A percentile compares a stretch with the other conserved stretches of the same genome.
These are phyloP conservation scores for Helogale parvula DNA, from an alignment of 2,113 vertebrate genomes.

Conservation along the genomic window DNA sequence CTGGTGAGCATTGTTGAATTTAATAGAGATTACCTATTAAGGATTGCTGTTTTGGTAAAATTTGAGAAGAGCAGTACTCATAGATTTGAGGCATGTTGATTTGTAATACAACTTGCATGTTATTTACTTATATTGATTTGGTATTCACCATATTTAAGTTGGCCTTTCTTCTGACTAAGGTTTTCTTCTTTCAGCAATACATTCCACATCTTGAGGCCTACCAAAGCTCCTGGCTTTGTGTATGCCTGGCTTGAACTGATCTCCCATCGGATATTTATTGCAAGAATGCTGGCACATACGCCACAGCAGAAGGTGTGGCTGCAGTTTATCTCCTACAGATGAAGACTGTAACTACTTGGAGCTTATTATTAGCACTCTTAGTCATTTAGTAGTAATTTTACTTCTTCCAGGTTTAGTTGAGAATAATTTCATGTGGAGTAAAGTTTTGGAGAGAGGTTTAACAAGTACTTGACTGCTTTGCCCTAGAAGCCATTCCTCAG, in stretches of 20 bases:
- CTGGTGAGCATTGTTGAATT: slow-evolving; percentile 87
- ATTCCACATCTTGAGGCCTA: slow-evolving; percentile 99
- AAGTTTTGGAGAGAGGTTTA: neutral
- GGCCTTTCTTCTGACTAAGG: slow-evolving; percentile 63
- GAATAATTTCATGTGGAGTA: slow-evolving; percentile 19
- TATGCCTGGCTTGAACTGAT: slow-evolving; percentile 99
- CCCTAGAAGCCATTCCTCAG: neutral
- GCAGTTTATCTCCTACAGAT: slow-evolving; percentile 86
- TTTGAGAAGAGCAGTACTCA: neutral
- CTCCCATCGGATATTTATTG: slow-evolving; percentile 99
- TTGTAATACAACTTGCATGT: neutral
- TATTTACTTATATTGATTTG: neutral
- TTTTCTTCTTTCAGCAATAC: slow-evolving; percentile 93
- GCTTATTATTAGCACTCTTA: slow-evolving; percentile 36
- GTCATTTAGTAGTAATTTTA: slow-evolving; percentile 1
- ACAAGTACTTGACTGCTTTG: neutral
- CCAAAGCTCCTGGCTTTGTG: slow-evolving; percentile 99
- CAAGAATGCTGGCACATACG: slow-evolving; percentile 99
- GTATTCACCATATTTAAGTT: slow-evolving; percentile 55
- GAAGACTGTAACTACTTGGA: slow-evolving; percentile 67
- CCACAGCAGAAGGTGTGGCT: slow-evolving; percentile 98
- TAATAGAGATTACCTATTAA: neutral
- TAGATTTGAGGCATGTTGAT: neutral
- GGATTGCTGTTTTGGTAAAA: neutral
- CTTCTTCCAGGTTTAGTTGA: neutral